Base-by-base conservation (phyloP, 2,797 vertebrate genomes). In the Sciurus vulgaris region DNA sequence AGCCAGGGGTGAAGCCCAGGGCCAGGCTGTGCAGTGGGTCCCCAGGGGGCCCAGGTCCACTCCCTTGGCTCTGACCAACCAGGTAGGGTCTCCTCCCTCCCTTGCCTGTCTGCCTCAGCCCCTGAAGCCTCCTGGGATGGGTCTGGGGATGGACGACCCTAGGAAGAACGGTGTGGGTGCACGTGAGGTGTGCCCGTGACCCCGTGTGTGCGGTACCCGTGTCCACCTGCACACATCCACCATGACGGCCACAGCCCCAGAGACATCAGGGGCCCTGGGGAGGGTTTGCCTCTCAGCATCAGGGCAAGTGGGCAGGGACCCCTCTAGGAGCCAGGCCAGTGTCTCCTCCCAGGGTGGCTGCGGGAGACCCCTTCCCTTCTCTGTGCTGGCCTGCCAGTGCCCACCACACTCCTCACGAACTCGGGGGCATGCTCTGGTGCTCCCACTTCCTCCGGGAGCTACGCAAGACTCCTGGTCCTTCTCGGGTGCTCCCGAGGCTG, bases 381-480 rank as follows among this genome's bases (percentile, higher is more conserved):
- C 30, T n/a, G 9, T 8, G n/a, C 77, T 65, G 17, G 11, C 35
- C 78, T 82, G 20, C 61, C 11, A 12, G n/a, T 54, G 22, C 47
- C 41, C 56, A 18, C 10, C 2, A 35, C 4, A 26, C 0, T 7
- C 61, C 41, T 67, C 47, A 18, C 54, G 30, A 30, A 44, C 33
- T 3, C 4, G 1, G 12, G 9, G n/a, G 44, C 15, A 5, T 0
- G 0, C 38, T 3, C 0, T 1, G 7, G 10, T 7, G 7, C n/a
- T 28, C 56, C 49, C 6, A 2, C 13, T 33, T 28, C 2, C 18
- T 69, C 47, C 3, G 3, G 1, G 30, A 30, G 4, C 69, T 17
- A 33, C 49, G 74, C 30, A 6, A 54, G 41, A 61, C 28, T 1
- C 35, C 73, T 33, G 28, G 33, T 24, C 35, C 26, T 3, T 26